Conservation (phyloP, 2,888 invertebrate species). For the Gonocerus acuteangulatus region DNA sequence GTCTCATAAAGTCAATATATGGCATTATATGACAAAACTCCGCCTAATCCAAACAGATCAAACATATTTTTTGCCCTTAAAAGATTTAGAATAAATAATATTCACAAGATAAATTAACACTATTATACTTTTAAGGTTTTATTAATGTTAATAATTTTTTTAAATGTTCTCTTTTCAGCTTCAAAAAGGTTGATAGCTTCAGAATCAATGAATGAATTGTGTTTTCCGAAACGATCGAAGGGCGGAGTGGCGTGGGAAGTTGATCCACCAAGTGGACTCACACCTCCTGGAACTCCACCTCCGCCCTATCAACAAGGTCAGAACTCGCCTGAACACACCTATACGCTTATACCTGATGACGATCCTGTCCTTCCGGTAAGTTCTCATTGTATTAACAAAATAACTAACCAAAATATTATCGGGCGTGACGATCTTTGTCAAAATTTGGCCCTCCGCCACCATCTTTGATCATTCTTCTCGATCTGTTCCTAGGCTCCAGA, state of each 20-base stretch:
- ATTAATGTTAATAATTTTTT: too few relatives aligned
- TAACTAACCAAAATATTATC: neutral
- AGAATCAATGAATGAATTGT: constrained; percentile 55
- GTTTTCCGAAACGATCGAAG: constrained; percentile 40
- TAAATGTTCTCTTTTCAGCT: constrained; percentile 39
- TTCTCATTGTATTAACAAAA: neutral
- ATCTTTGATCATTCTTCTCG: too few relatives aligned
- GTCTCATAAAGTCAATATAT: too few relatives aligned
- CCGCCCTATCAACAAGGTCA: constrained; percentile 58
- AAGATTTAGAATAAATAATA: too few relatives aligned
- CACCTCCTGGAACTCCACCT: constrained; percentile 81
- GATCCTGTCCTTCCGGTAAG: constrained; percentile 33
- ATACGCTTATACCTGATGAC: constrained; percentile 31
- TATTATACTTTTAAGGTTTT: too few relatives aligned
- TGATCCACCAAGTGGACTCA: constrained; percentile 55
- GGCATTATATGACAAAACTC: too few relatives aligned
- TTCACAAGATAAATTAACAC: too few relatives aligned
- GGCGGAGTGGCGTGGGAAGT: constrained; percentile 45
- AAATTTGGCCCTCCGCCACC: too few relatives aligned
- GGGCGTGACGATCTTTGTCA: too few relatives aligned
- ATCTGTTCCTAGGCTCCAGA: too few relatives aligned
- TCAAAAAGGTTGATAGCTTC: constrained; percentile 49
- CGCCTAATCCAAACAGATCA: too few relatives aligned
- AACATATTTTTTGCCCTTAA: too few relatives aligned
- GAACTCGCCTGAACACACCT: constrained; percentile 30